Conservation (phyloP, 2,888 invertebrate genomes). For the Seira ritae region DNA sequence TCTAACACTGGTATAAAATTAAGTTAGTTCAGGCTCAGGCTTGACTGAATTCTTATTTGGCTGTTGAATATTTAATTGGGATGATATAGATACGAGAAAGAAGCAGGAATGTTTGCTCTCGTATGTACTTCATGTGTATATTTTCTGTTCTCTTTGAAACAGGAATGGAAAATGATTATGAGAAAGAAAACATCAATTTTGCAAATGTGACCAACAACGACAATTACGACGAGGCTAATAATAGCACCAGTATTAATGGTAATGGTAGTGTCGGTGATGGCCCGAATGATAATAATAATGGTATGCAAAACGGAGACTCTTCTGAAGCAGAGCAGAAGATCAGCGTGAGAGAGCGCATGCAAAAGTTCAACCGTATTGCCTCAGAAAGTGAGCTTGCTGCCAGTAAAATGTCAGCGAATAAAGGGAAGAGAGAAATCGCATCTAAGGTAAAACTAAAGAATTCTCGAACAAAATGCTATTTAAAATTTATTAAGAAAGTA, state of each 20-base stretch:
- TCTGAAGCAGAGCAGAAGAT: slow-evolving; percentile 79
- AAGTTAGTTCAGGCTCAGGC: too few species aligned
- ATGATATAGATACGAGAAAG: neutral
- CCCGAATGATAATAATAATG: slow-evolving; percentile 44
- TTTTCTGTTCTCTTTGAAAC: neutral
- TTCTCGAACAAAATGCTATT: neutral
- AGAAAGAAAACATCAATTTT: slow-evolving; percentile 70
- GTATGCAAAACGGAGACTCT: slow-evolving; percentile 65
- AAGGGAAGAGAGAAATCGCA: slow-evolving; percentile 65
- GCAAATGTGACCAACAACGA: slow-evolving; percentile 55
- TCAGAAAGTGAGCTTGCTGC: slow-evolving; percentile 81
- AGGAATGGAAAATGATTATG: slow-evolving; percentile 65
- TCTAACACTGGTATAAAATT: too few species aligned
- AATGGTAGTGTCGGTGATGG: slow-evolving; percentile 44
- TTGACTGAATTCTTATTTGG: too few species aligned
- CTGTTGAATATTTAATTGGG: neutral
- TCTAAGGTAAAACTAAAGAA: slow-evolving; percentile 61
- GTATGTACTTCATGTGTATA: neutral
- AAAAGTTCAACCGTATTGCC: slow-evolving; percentile 94
- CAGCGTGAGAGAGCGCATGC: slow-evolving; percentile 93
- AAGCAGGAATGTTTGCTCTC: too few species aligned
- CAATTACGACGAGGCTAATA: slow-evolving; percentile 46
- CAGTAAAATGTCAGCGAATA: slow-evolving; percentile 66
- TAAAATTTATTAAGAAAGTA: too few species aligned
- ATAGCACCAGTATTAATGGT: slow-evolving; percentile 20